These are phyloP conservation scores for Paracanthobrama guichenoti DNA, from an alignment of 2,113 vertebrate species.

Conservation along the genomic window DNA sequence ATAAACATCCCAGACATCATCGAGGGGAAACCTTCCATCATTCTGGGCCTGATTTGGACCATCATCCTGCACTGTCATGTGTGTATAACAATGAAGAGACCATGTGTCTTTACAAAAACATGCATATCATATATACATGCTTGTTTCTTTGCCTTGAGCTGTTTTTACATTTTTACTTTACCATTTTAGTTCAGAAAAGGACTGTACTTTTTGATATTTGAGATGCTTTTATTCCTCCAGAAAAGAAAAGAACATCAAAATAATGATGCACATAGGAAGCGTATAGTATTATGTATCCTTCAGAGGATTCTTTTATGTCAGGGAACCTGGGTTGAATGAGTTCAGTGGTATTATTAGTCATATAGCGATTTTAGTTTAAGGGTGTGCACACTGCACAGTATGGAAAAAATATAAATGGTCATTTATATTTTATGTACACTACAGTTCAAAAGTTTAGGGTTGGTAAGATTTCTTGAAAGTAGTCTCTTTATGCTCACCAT, in stretches of 20 bases:
- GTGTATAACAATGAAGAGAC: conserved; percentile 65
- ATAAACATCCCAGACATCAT: conserved; percentile 90
- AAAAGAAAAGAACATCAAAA: not conserved
- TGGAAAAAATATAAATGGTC: not conserved
- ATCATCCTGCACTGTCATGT: conserved; percentile 94
- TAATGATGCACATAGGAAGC: conserved; percentile 5
- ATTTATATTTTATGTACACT: not conserved
- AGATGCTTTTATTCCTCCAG: not conserved
- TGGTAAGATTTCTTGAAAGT: not conserved
- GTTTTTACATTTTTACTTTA: not conserved
- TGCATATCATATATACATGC: not conserved
- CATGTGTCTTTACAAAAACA: not conserved
- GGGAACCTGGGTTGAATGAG: conserved; percentile 15
- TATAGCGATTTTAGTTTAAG: not conserved
- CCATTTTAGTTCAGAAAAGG: not conserved
- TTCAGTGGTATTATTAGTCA: not conserved
- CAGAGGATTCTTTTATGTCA: conserved; percentile 1
- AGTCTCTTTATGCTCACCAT: not conserved
- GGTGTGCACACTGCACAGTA: not conserved
- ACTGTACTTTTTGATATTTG: not conserved
- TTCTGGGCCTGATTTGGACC: conserved; percentile 91
- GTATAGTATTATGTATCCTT: conserved; percentile 8
- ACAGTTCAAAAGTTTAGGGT: not conserved
- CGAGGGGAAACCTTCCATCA: conserved; percentile 89
- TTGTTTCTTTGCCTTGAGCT: not conserved